Evolutionary conservation across 2,888 invertebrate genomes (phyloP).

Genomic region (Drosophila tanythrix): DNA sequence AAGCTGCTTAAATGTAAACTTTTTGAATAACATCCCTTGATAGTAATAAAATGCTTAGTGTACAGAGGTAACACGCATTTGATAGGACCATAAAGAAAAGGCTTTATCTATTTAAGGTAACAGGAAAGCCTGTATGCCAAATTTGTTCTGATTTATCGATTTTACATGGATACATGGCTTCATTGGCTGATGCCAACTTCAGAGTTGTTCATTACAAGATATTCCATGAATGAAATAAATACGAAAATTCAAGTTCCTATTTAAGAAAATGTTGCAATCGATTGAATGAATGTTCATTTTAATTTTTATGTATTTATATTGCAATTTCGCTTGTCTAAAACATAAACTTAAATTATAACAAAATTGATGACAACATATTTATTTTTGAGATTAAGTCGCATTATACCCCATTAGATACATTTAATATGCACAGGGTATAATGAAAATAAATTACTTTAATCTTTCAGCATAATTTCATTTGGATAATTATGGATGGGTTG

Average conservation of each 20-base stretch:
- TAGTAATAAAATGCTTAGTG: background rate
- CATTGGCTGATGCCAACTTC: background rate
- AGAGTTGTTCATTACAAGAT: background rate
- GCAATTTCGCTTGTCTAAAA: background rate
- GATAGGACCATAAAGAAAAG: background rate
- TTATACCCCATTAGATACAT: conserved; percentile 32
- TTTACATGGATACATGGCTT: background rate
- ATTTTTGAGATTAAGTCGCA: too few species aligned
- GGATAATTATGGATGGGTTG: conserved; percentile 62
- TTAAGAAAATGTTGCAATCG: rapidly evolving
- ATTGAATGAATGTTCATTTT: background rate
- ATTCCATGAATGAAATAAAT: background rate
- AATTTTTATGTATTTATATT: background rate
- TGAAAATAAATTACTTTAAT: conserved; percentile 66
- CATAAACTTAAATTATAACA: background rate
- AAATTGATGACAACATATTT: background rate
- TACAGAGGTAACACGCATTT: background rate
- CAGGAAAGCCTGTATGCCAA: background rate
- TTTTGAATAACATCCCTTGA: background rate
- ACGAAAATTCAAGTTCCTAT: background rate
- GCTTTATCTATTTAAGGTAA: background rate
- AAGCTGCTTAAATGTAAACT: background rate
- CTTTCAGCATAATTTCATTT: conserved; percentile 68
- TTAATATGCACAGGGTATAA: background rate
- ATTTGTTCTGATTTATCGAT: background rate